Base-by-base conservation (phyloP, 2,797 vertebrate species). In the Crenichthys baileyi region DNA sequence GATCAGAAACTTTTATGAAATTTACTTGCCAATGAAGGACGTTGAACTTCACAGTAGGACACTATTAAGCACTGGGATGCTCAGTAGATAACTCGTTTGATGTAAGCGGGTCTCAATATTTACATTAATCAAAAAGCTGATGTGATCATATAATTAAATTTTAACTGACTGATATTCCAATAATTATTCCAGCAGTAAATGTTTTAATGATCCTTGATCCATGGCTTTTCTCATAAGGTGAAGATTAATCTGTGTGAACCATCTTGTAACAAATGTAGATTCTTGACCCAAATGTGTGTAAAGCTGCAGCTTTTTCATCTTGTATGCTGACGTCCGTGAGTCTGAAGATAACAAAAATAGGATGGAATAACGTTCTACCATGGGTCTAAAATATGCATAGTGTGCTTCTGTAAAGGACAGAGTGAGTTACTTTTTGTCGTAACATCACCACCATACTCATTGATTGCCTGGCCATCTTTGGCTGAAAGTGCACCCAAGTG, bases 1-100 rank as follows among this genome's bases (percentile, higher is more conserved):
- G 76, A 83, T 75, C 56, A 51, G 80, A 85, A 80, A 51, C 22
- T 50, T 56, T 7, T 73, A 67, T 72, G 51, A 60, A 24, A 55
- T 73, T 56, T 16, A 9, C 51, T 48, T 36, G 44, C 70, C 36
- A 60, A 36, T 0, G 0, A 70, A 46, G 63, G 63, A 36, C 55
- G 4, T 22, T 2, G 2, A 13, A 65, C 48, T 73, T 81, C 53
- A 83, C 39, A 61, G 55, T 11, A 63, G 53, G 71, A 56, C 63
- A n/a, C 41, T 26, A 70, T 80, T 53, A 73, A 55, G 82, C 22
- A 3, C 0, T 31, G 8, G 11, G 31, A 71, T 74, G 65, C 68
- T 58, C 24, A 46, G 31, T 20, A 13, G 44, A 15, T 48, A 7
- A 75, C 79, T 16, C 7, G 2, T 36, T 13, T n/a, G 31, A 82